These are phyloP conservation scores for Diadromus collaris DNA, from an alignment of 2,888 invertebrate genomes.

Conservation along the genomic window DNA sequence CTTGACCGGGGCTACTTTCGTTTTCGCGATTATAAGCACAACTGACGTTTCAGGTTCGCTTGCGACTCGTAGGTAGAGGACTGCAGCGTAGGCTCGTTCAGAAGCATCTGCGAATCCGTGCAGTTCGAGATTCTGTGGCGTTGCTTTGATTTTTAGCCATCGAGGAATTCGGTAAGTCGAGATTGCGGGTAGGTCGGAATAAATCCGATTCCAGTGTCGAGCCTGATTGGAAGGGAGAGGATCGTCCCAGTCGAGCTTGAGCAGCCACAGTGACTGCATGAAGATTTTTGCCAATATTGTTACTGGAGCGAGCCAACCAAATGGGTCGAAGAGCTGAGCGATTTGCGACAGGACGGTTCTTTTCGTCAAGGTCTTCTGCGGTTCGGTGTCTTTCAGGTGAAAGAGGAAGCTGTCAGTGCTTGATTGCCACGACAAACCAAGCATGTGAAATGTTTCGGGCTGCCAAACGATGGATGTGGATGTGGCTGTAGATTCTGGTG, in stretches of 20 bases:
- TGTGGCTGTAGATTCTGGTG: neutral
- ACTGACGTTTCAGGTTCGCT: neutral
- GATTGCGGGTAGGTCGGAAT: constrained; percentile 14
- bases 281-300: constrained; percentile 51
- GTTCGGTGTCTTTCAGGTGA: neutral
- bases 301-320: constrained; percentile 38
- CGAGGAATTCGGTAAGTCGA: constrained; percentile 9
- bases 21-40: neutral
- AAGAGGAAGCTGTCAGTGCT: constrained; percentile 38
- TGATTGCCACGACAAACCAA: constrained; percentile 48
- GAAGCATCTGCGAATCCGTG: constrained; percentile 58
- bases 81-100: constrained; percentile 48
- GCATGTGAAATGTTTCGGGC: constrained; percentile 34
- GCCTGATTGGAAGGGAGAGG: constrained; percentile 28
- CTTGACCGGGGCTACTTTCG: constrained; percentile 12
- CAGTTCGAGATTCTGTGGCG: constrained; percentile 10
- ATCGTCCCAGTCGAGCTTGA: constrained; percentile 45
- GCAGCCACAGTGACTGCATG: constrained; percentile 56
- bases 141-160: constrained; percentile 31
- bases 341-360: constrained; percentile 29
- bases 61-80: constrained; percentile 38
- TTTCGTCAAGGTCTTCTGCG: constrained; percentile 7
- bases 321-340: constrained; percentile 50
- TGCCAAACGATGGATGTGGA: neutral
- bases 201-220: constrained; percentile 35